Conservation (phyloP, 2,797 vertebrate genomes). For the Remorina albescens region DNA sequence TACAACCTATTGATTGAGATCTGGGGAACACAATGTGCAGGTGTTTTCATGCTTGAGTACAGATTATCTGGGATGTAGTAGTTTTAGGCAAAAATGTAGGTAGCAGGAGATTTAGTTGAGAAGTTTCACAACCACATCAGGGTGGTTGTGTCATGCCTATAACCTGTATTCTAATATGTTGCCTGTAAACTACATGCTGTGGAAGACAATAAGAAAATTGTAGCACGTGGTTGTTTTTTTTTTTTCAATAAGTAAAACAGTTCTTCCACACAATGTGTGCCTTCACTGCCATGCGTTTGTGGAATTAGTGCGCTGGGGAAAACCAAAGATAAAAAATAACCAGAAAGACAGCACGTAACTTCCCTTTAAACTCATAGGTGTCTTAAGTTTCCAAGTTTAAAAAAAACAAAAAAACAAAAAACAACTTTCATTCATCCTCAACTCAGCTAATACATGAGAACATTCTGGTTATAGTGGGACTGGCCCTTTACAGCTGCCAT, state of each 20-base stretch:
- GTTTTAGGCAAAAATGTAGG: background rate
- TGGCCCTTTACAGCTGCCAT: conserved; percentile 40
- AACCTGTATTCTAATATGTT: conserved; percentile 1
- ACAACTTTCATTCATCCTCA: conserved; percentile 28
- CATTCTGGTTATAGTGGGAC: conserved; percentile 7
- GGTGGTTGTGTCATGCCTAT: conserved; percentile 4
- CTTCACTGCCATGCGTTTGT: conserved; percentile 10
- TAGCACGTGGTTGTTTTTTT: no score
- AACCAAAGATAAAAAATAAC: conserved; percentile 43
- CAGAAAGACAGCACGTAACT: conserved; percentile 6
- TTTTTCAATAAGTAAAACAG: conserved; percentile 13
- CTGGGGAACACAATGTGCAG: conserved; percentile 10
- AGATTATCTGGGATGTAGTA: conserved; percentile 1
- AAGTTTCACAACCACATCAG: background rate
- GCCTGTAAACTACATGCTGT: background rate
- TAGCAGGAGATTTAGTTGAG: conserved; percentile 7
- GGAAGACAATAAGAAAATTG: background rate
- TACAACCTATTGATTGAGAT: conserved; percentile 12
- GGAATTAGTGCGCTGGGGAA: conserved; percentile 31
- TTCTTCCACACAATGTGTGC: background rate
- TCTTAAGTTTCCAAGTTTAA: conserved; percentile 37
- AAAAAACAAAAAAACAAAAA: conserved; percentile 39
- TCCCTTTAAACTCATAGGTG: conserved; percentile 47
- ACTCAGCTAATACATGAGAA: background rate
- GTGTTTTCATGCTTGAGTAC: background rate